Percentiles rank a stretch among this genome's conserved stretches.
These are phyloP conservation scores for Cerastoderma edule DNA, from an alignment of 2,888 invertebrate genomes.

Conservation along the genomic window DNA sequence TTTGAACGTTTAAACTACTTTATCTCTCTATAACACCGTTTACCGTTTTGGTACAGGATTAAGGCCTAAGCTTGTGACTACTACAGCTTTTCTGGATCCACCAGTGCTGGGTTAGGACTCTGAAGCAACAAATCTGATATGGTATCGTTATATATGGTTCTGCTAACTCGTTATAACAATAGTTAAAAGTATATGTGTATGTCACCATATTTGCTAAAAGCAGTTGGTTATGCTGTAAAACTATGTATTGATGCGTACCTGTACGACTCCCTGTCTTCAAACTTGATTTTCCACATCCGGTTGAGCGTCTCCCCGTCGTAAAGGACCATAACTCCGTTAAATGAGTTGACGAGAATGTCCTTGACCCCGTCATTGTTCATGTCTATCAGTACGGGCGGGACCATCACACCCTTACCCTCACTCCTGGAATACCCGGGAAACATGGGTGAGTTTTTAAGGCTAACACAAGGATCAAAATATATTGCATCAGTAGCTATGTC, in stretches of 20 bases:
- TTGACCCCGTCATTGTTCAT: constrained; percentile 76
- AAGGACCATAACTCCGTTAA: constrained; percentile 77
- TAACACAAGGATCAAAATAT: too few species aligned
- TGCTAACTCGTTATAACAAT: background rate
- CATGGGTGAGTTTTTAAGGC: too few species aligned
- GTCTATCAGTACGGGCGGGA: constrained; percentile 80
- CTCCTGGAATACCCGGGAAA: constrained; percentile 58
- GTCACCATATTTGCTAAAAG: background rate
- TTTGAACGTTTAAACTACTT: too few species aligned
- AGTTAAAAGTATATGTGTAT: background rate
- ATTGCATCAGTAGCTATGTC: too few species aligned
- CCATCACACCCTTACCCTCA: constrained; percentile 79
- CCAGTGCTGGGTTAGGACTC: too few species aligned
- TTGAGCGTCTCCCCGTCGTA: constrained; percentile 77
- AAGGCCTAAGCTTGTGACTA: too few species aligned
- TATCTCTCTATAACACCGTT: too few species aligned
- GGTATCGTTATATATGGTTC: too few species aligned
- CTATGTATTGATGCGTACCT: constrained; percentile 68
- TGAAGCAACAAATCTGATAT: too few species aligned
- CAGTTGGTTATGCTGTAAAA: background rate
- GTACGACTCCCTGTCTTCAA: constrained; percentile 79
- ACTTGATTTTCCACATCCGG: constrained; percentile 73
- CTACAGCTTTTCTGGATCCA: too few species aligned
- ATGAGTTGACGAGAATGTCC: constrained; percentile 80
- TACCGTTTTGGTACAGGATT: too few species aligned